phyloP scores from a whole-genome alignment of 2,888 invertebrate species.

The Tetragonisca angustula region DNA sequence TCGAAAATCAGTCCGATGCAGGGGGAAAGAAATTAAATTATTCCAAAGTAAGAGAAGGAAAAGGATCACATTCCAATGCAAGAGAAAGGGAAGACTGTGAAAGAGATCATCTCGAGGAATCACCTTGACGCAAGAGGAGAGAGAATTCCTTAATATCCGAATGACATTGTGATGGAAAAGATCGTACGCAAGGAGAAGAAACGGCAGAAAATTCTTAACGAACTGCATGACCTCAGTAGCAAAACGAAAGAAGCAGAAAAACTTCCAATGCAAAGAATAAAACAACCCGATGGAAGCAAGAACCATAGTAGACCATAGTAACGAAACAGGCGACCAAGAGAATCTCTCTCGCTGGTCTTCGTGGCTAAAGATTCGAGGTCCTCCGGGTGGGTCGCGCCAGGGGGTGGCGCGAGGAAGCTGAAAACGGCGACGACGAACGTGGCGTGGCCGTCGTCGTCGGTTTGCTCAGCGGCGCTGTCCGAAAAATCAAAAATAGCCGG shows the following conservation, averaged over 20 bases:
- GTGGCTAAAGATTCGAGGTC: background rate
- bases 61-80: too few relatives aligned
- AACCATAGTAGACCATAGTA: background rate
- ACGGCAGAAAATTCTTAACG: too few relatives aligned
- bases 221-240: too few relatives aligned
- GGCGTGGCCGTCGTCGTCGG: constrained; percentile 49
- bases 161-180: too few relatives aligned
- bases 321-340: too few relatives aligned
- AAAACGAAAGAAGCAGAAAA: too few relatives aligned
- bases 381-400: constrained; percentile 13
- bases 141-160: background rate
- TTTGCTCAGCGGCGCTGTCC: constrained; percentile 56
- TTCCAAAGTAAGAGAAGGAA: too few relatives aligned
- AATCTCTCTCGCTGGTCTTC: background rate
- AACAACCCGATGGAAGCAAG: background rate
- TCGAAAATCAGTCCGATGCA: too few relatives aligned
- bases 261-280: background rate
- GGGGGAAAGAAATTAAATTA: too few relatives aligned
- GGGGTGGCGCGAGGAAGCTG: constrained; percentile 39
- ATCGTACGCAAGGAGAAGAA: too few relatives aligned
- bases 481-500: constrained; percentile 82
- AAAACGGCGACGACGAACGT: constrained; percentile 34
- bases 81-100: too few relatives aligned
- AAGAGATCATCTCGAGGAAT: background rate
- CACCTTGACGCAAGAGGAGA: background rate